Conservation (phyloP, 2,797 vertebrate species). For the Enteromius trimaculatus region DNA sequence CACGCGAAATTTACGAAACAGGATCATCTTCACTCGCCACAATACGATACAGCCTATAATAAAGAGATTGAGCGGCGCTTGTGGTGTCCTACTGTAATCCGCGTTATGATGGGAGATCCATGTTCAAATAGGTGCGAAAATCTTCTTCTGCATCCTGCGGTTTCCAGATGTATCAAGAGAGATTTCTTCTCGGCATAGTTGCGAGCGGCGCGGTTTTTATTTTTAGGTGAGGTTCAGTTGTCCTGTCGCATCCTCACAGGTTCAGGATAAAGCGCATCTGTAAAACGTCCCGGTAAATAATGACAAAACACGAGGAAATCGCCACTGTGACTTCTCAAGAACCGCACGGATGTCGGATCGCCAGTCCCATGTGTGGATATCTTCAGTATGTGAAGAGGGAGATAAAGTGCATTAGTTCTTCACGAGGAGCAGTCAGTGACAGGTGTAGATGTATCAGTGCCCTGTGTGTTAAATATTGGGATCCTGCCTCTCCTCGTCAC, state of each 20-base stretch:
- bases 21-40: slow-evolving; percentile 81
- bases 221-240: slow-evolving; percentile 9
- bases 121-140: slow-evolving; percentile 49
- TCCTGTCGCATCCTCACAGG: slow-evolving; percentile 32
- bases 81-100: slow-evolving; percentile 61
- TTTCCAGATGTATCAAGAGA: slow-evolving; percentile 52
- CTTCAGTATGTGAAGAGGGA: slow-evolving; percentile 4
- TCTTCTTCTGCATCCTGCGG: slow-evolving; percentile 63
- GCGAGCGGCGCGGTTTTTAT: background rate
- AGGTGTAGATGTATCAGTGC: slow-evolving; percentile 74
- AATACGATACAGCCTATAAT: slow-evolving; percentile 57
- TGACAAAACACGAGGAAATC: background rate
- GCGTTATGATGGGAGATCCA: slow-evolving; percentile 63
- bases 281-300: slow-evolving; percentile 30
- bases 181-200: slow-evolving; percentile 59
- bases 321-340: slow-evolving; percentile 7
- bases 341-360: background rate
- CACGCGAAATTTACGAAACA: slow-evolving; percentile 91
- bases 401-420: slow-evolving; percentile 38
- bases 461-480: slow-evolving; percentile 89
- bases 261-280: slow-evolving; percentile 16
- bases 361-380: slow-evolving; percentile 8
- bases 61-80: slow-evolving; percentile 59
- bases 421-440: slow-evolving; percentile 60
- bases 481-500: slow-evolving; percentile 92